These are phyloP conservation scores for Cristatella mucedo DNA, from an alignment of 2,888 invertebrate genomes.

Conservation along the genomic window DNA sequence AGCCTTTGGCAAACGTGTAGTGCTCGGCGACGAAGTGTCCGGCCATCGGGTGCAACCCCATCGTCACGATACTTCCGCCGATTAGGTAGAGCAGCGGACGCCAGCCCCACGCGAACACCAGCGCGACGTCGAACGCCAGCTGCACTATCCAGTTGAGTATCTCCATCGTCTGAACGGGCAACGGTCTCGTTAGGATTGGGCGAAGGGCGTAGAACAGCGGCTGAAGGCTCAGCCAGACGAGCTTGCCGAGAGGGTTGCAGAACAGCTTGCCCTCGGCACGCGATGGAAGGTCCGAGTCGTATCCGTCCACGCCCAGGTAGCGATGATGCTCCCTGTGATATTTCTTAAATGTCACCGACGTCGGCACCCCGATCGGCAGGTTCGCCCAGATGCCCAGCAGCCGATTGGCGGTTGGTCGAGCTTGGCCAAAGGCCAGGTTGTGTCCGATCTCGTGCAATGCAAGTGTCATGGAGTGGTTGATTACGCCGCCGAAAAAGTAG, in stretches of 20 bases:
- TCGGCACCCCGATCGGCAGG: slow-evolving; percentile 31
- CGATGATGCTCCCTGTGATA: slow-evolving; percentile 37
- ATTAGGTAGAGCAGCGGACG: slow-evolving; percentile 28
- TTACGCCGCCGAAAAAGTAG: slow-evolving; percentile 27
- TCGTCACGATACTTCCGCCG: slow-evolving; percentile 26
- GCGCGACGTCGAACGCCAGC: slow-evolving; percentile 20
- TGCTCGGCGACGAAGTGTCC: slow-evolving; percentile 39
- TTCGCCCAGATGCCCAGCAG: slow-evolving; percentile 32
- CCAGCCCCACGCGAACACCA: slow-evolving; percentile 22
- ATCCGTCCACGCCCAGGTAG: slow-evolving; percentile 32
- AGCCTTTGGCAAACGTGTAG: slow-evolving; percentile 27
- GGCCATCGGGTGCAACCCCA: slow-evolving; percentile 34
- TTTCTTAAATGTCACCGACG: slow-evolving; percentile 36
- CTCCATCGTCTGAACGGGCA: slow-evolving; percentile 27
- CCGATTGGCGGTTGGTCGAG: slow-evolving; percentile 24
- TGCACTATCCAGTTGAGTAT: slow-evolving; percentile 25
- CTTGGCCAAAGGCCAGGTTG: slow-evolving; percentile 36
- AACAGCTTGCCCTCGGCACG: slow-evolving; percentile 31
- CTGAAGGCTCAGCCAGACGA: slow-evolving; percentile 32
- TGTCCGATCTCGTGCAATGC: slow-evolving; percentile 38
- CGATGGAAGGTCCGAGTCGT: slow-evolving; percentile 37
- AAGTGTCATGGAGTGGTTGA: slow-evolving; percentile 35
- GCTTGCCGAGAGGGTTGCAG: slow-evolving; percentile 29
- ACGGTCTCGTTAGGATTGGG: slow-evolving; percentile 34
- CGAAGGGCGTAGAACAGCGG: slow-evolving; percentile 32